Conservation (phyloP, 2,113 vertebrate genomes). For the Silurus glanis region DNA sequence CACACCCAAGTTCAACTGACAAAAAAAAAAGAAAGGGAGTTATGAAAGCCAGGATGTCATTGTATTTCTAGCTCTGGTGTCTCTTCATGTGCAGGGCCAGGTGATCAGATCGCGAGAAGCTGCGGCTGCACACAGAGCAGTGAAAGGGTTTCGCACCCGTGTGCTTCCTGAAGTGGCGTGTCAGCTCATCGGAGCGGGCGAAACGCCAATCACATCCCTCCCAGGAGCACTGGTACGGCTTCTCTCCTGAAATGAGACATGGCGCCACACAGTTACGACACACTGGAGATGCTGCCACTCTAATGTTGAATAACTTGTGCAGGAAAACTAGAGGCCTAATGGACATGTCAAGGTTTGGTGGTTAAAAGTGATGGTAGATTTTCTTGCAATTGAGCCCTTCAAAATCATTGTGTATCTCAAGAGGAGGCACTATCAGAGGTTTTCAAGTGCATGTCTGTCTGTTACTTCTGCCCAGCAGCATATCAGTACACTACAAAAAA, state of each 20-base stretch:
- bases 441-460: slow-evolving; percentile 55
- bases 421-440: slow-evolving; percentile 59
- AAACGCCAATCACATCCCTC: slow-evolving; percentile 97
- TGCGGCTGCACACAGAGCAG: slow-evolving; percentile 89
- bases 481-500: slow-evolving; percentile 50
- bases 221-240: slow-evolving; percentile 96
- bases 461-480: slow-evolving; percentile 65
- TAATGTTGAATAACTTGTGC: neutral
- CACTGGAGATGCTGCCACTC: neutral
- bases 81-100: slow-evolving; percentile 98
- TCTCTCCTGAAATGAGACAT: slow-evolving; percentile 81
- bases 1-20: slow-evolving; percentile 42
- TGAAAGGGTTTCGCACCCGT: slow-evolving; percentile 97
- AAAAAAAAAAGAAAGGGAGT: slow-evolving; percentile 21
- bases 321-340: neutral
- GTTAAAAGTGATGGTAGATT: neutral
- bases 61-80: slow-evolving; percentile 83
- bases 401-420: neutral
- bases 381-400: neutral
- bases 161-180: slow-evolving; percentile 97
- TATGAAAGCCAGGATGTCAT: neutral
- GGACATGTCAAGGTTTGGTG: neutral
- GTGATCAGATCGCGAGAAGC: slow-evolving; percentile 96
- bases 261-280: slow-evolving; percentile 11
- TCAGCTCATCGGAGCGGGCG: slow-evolving; percentile 93